Percentiles rank a stretch among this genome's conserved stretches.
Conservation (phyloP, 2,113 vertebrate species). For the Mohoua ochrocephala region DNA sequence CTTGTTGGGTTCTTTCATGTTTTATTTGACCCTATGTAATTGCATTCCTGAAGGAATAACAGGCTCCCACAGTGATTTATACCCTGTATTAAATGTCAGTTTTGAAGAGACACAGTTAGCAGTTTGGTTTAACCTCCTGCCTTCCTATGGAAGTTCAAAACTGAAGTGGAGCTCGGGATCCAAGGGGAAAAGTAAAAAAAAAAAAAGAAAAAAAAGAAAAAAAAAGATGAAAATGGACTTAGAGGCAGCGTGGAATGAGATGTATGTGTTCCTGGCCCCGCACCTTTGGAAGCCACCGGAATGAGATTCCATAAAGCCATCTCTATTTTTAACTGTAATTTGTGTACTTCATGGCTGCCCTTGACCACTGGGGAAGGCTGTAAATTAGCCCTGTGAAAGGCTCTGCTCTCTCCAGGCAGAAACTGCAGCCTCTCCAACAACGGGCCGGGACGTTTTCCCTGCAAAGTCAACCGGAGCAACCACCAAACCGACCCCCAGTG, state of each 20-base stretch:
- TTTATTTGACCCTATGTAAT: constrained; percentile 99
- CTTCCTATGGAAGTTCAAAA: constrained; percentile 75
- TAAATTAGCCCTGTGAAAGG: constrained; percentile 2
- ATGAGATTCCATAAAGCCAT: background rate
- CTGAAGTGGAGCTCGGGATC: constrained; percentile 50
- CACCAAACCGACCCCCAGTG: background rate
- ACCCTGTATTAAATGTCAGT: constrained; percentile 94
- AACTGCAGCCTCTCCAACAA: background rate
- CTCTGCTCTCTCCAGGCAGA: background rate
- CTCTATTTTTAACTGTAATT: constrained; percentile 28
- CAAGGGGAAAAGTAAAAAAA: background rate
- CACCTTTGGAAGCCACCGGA: background rate
- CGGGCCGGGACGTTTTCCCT: background rate
- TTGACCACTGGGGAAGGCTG: background rate
- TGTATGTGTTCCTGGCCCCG: background rate
- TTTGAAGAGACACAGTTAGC: constrained; percentile 92
- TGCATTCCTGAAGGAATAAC: constrained; percentile 98
- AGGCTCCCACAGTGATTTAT: constrained; percentile 92
- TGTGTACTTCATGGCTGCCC: background rate
- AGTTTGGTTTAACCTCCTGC: constrained; percentile 84
- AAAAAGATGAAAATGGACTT: background rate
- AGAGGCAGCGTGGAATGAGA: background rate
- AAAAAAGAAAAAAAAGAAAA: background rate
- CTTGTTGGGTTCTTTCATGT: constrained; percentile 97
- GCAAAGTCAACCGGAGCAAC: background rate